Evolutionary conservation across 2,113 vertebrate genomes (phyloP), one percentile per base, ranked within the genome.

Genomic region (Stigmatopora argus): DNA sequence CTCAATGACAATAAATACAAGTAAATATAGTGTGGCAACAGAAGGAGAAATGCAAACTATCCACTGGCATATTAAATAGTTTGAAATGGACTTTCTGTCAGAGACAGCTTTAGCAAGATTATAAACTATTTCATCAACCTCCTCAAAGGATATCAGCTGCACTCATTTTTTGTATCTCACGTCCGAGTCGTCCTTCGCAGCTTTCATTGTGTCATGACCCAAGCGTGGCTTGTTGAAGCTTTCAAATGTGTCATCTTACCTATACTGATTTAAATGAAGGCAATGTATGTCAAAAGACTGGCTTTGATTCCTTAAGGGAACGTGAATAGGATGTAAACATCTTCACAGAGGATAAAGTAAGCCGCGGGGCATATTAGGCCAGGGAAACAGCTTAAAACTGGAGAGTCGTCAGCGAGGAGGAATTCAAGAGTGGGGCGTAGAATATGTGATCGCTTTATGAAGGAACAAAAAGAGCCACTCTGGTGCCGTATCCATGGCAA

Each of bases 401-500:
- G 44, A 61, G 59, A 61, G 59, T 14, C 45, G 41, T 45, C 19
- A 45, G 12, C n/a, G 38, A 61, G 38, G 11, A 45, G 41, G 41
- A 61, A 61, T 61, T 61, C 59, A 45, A 23, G 41, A 41, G 58
- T 18, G 5, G 35, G 35, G 35, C 35, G 35, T n/a, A 44, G 58
- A 61, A 45, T 45, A 61, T 61, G 59, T 46, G 59, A 21, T 41
- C 12, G 10, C 58, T 60, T 61, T 61, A 23, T 61, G n/a, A 61
- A 61, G 41, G 31, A 61, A 61, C 41, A 64, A 63, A 48, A 63
- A 48, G 48, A 51, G 17, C 48, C 63, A 52, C 63, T 64, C 26
- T 31, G 69, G 64, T 65, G 74, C 67, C 5, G 86, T 88, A 86
- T 78, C 87, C 88, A 89, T 88, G 83, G 83, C 73, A 88, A 89